Evolutionary conservation across 2,797 vertebrate genomes (phyloP).

Genomic region (Anisognathus igniventris): DNA sequence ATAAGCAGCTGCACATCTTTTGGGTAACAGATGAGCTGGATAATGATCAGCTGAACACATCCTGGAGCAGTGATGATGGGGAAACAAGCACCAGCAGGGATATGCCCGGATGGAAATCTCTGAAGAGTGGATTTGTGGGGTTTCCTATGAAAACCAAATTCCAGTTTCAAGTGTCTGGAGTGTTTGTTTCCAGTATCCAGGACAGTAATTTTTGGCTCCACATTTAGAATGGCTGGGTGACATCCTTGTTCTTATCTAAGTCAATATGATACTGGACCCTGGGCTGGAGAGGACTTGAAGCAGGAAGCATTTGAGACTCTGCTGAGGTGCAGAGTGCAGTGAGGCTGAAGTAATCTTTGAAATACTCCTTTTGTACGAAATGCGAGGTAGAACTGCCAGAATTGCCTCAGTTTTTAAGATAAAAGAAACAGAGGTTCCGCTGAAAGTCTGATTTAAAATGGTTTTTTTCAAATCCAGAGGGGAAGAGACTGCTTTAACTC

Average conservation of each 20-base stretch:
- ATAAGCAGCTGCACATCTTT: neutral
- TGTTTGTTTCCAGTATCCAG: neutral
- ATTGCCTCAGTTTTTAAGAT: constrained; percentile 24
- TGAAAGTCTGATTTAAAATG: neutral
- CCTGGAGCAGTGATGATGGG: neutral
- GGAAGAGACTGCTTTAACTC: neutral
- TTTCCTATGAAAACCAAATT: neutral
- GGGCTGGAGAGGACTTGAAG: neutral
- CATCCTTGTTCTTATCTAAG: neutral
- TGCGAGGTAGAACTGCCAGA: neutral
- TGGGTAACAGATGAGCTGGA: neutral
- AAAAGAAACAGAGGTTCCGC: constrained; percentile 11
- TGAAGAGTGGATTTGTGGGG: neutral
- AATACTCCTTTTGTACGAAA: neutral
- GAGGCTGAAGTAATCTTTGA: neutral
- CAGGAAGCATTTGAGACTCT: constrained; percentile 17
- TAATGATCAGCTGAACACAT: neutral
- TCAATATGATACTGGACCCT: neutral
- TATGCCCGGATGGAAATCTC: neutral
- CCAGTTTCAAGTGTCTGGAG: neutral
- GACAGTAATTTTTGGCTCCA: neutral
- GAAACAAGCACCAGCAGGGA: neutral
- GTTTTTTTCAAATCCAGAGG: neutral
- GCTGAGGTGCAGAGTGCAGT: neutral
- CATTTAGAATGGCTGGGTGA: neutral